Base-by-base conservation (phyloP, 92 coral and sea anemone species). In the Zoanthus sociatus region DNA sequence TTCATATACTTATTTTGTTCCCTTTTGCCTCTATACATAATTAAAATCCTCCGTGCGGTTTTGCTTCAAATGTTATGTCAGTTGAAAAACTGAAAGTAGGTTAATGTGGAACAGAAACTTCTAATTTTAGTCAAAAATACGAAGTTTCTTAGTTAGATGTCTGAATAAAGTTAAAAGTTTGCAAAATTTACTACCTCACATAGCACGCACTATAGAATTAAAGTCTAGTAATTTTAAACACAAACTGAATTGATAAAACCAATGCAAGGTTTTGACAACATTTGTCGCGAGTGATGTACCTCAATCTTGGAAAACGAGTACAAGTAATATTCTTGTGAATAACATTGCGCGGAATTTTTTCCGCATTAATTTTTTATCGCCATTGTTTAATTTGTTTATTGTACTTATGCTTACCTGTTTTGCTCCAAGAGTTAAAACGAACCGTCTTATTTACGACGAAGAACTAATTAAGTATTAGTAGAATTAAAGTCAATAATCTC, bases 301-400 rank as follows among this genome's bases (percentile, higher is more conserved):
- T 63, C 47, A 12, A 81, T 81, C 85, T 81, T 66, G 85, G 75
- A 26, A 45, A 44, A 30, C 76, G 45, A 81, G 85, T 64, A 31
- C 60, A 18, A 9, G 85, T 81, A 81, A 30, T 81, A 81, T 81
- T 81, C 85, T 37, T 81, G 73, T 50, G 85, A 66, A 64, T 81
- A 81, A 81, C 30, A 46, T 64, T 64, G 12, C 47, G 71, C 4
- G 50, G 10, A 17, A 42, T 32, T 44, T 48, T 67, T 78, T 18
- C 53, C 78, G 53, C 55, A 50, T 7, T 50, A 50, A 50, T 50
- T 50, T 26, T 50, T 50, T 50, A 50, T 11, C 7, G 4, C 55
- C 55, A 9, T 50, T 50, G 55, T 50, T 6, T 26, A 26, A 26
- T 26, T 50, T 50, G 55, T 50, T 7, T 7, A 11, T 50, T 5